Percentiles rank a stretch among this genome's conserved stretches.
Conservation (phyloP, 2,113 vertebrate species). For the Chloebia gouldiae region DNA sequence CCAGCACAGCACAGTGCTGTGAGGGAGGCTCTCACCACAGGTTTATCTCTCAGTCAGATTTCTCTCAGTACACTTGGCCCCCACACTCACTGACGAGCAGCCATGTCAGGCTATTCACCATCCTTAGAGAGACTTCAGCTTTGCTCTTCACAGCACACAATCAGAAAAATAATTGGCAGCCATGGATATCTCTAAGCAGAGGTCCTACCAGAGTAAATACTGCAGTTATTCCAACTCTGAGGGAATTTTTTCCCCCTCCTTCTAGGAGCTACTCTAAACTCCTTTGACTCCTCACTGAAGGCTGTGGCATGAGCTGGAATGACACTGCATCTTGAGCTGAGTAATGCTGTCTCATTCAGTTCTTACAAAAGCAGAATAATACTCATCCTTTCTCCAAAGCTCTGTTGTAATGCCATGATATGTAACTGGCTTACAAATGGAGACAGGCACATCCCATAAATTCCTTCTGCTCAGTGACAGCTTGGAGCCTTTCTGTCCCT, state of each 20-base stretch:
- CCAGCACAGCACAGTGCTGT: neutral
- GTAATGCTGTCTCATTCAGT: neutral
- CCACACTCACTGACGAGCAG: fast-evolving
- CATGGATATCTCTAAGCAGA: neutral
- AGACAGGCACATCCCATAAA: neutral
- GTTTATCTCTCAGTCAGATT: neutral
- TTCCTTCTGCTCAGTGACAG: neutral
- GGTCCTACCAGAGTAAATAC: neutral
- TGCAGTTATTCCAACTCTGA: neutral
- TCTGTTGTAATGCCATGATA: neutral
- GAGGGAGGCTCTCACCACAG: neutral
- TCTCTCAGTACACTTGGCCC: neutral
- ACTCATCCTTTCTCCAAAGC: neutral
- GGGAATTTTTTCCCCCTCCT: fast-evolving
- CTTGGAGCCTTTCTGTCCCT: neutral
- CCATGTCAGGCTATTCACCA: fast-evolving
- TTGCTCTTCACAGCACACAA: neutral
- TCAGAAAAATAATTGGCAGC: neutral
- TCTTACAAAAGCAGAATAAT: neutral
- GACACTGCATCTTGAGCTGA: neutral
- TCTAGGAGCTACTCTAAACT: neutral
- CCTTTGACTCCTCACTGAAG: neutral
- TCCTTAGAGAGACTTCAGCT: neutral
- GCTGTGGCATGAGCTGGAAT: neutral
- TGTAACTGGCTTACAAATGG: neutral